Conservation (phyloP, 2,888 invertebrate species). For the Diaperis boleti region DNA sequence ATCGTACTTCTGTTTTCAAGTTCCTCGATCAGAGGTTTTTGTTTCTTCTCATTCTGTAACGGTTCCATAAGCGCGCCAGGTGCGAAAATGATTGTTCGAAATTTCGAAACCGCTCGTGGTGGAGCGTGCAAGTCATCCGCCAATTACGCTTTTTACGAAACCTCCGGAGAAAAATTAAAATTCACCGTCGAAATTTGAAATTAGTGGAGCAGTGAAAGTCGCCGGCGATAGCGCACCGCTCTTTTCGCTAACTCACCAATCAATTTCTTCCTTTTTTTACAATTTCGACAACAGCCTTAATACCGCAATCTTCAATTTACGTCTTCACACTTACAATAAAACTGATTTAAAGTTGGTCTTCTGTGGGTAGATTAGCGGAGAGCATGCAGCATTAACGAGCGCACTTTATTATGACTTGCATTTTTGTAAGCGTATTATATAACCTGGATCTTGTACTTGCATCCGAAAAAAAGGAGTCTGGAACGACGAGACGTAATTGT, state of each 20-base stretch:
- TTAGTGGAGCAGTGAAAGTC: conserved; percentile 32
- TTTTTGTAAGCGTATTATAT: conserved; percentile 37
- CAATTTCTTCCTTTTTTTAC: conserved; percentile 28
- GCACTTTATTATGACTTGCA: conserved; percentile 39
- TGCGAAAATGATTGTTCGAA: not conserved
- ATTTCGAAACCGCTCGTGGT: conserved; percentile 12
- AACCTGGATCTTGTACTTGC: conserved; percentile 8
- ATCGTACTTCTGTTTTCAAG: no score
- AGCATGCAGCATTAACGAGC: conserved; percentile 32
- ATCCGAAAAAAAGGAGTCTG: conserved; percentile 6
- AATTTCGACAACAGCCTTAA: conserved; percentile 42
- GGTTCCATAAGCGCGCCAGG: no score
- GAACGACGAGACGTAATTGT: conserved; percentile 17
- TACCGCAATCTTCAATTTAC: conserved; percentile 48
- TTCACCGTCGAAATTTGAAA: conserved; percentile 20
- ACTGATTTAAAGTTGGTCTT: conserved; percentile 44
- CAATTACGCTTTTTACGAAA: conserved; percentile 19
- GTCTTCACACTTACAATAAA: conserved; percentile 45
- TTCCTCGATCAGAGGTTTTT: no score
- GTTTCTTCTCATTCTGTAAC: no score
- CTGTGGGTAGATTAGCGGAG: conserved; percentile 37
- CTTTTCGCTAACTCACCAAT: conserved; percentile 7
- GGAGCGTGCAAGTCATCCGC: conserved; percentile 17
- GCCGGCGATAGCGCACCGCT: conserved; percentile 12
- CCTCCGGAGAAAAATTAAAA: not conserved